These are phyloP conservation scores for Mola mola DNA, from an alignment of 2,113 vertebrate genomes.

Conservation along the genomic window DNA sequence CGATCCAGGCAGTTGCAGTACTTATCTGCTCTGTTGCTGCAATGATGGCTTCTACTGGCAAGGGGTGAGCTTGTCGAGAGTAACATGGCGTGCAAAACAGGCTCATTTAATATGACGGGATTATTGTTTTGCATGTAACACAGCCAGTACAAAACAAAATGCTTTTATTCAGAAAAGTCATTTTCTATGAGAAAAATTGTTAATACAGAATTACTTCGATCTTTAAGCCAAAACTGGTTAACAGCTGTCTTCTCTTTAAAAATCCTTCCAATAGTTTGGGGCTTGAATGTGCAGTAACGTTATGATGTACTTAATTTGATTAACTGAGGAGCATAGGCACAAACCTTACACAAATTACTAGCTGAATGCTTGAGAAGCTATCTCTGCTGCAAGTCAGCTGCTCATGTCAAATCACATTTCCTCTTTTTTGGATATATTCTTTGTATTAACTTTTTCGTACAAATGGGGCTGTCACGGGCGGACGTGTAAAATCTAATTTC, in stretches of 20 bases:
- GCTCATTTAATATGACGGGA: constrained; percentile 65
- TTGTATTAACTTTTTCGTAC: constrained; percentile 25
- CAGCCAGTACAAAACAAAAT: constrained; percentile 31
- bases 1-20: constrained; percentile 55
- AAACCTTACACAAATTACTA: constrained; percentile 5
- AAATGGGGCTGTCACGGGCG: constrained; percentile 29
- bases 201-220: constrained; percentile 35
- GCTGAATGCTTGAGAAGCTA: background rate
- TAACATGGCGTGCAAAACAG: constrained; percentile 71
- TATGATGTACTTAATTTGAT: constrained; percentile 1
- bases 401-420: constrained; percentile 15
- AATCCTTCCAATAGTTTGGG: constrained; percentile 13
- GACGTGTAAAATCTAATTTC: constrained; percentile 62
- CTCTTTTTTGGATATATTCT: constrained; percentile 14
- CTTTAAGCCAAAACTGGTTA: no score
- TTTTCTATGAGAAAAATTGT: constrained; percentile 35
- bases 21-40: constrained; percentile 70
- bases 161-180: constrained; percentile 48
- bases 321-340: background rate
- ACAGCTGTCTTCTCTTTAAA: constrained; percentile 15
- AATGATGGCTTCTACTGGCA: constrained; percentile 73
- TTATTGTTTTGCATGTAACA: constrained; percentile 59
- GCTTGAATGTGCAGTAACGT: background rate
- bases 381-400: constrained; percentile 12
- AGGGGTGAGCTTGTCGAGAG: constrained; percentile 62